These are phyloP conservation scores for Drosophila subquinaria DNA, from an alignment of 2,888 invertebrate genomes.

Conservation along the genomic window DNA sequence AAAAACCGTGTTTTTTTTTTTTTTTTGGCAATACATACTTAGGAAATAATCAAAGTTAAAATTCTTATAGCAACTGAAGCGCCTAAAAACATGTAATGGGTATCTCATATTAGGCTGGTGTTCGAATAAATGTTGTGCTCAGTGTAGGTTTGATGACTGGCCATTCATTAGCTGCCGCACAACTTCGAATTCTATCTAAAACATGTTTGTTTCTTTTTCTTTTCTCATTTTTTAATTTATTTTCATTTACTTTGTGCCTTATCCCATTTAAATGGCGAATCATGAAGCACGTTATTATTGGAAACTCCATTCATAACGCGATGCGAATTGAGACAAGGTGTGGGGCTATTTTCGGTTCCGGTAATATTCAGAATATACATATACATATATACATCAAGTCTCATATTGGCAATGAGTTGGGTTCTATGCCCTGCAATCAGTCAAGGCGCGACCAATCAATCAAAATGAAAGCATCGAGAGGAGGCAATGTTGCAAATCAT, in stretches of 20 bases:
- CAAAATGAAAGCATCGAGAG: slow-evolving; percentile 41
- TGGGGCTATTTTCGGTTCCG: slow-evolving; percentile 1
- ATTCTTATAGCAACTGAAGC: too few species aligned
- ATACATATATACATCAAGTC: background rate
- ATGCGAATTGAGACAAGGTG: slow-evolving; percentile 1
- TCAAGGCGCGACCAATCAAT: slow-evolving; percentile 47
- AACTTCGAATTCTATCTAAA: slow-evolving; percentile 35
- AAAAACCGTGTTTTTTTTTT: too few species aligned
- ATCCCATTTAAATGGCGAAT: slow-evolving; percentile 20
- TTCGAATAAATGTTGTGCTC: too few species aligned
- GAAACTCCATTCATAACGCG: slow-evolving; percentile 65
- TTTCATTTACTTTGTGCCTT: background rate
- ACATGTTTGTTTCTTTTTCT: slow-evolving; percentile 44
- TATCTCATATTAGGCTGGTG: too few species aligned
- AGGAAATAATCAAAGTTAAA: too few species aligned
- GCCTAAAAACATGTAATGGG: too few species aligned
- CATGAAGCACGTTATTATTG: slow-evolving; percentile 43
- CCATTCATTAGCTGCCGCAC: slow-evolving; percentile 39
- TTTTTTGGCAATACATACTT: too few species aligned
- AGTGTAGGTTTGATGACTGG: slow-evolving; percentile 26
- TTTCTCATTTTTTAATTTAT: background rate
- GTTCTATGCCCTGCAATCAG: slow-evolving; percentile 57
- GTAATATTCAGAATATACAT: slow-evolving; percentile 1
- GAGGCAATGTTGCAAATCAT: slow-evolving; percentile 27
- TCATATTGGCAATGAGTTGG: slow-evolving; percentile 27